Percentiles rank a stretch among this genome's conserved stretches.
phyloP scores from a whole-genome alignment of 2,113 vertebrate genomes.

The Podarcis muralis region DNA sequence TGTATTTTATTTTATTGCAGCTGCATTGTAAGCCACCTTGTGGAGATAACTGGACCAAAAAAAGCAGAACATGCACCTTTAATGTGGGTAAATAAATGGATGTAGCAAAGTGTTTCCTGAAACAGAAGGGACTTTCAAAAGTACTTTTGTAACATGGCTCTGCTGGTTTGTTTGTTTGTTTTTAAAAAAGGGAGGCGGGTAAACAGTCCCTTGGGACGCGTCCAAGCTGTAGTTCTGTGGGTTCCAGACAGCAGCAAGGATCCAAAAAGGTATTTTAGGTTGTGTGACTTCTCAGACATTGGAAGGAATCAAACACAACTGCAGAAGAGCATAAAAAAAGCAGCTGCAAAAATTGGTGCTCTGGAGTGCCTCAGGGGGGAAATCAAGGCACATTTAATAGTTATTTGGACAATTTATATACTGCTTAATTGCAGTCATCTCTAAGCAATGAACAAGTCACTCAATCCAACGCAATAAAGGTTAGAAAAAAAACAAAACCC shows the following conservation, averaged over 20 bases:
- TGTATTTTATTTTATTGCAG: neutral
- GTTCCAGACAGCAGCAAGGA: neutral
- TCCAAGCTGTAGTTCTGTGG: neutral
- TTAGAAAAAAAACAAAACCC: no score
- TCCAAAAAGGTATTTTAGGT: neutral
- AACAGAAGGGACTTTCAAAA: neutral
- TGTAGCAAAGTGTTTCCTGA: neutral
- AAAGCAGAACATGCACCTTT: neutral
- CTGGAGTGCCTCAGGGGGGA: neutral
- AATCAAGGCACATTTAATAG: neutral
- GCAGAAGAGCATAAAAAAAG: neutral
- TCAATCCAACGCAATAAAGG: no score
- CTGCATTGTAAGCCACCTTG: neutral
- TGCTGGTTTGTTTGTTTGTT: neutral
- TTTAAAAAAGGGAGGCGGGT: no score
- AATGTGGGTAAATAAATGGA: neutral
- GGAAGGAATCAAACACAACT: neutral
- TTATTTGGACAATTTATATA: no score
- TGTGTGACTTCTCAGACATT: neutral
- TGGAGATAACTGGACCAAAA: neutral
- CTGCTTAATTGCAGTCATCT: no score
- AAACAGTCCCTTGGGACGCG: no score
- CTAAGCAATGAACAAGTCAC: no score
- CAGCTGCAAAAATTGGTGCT: neutral
- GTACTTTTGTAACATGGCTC: neutral